Evolutionary conservation across 2,888 invertebrate species (phyloP), one percentile per base, ranked within the genome.

Genomic region (Melieria crassipennis): DNA sequence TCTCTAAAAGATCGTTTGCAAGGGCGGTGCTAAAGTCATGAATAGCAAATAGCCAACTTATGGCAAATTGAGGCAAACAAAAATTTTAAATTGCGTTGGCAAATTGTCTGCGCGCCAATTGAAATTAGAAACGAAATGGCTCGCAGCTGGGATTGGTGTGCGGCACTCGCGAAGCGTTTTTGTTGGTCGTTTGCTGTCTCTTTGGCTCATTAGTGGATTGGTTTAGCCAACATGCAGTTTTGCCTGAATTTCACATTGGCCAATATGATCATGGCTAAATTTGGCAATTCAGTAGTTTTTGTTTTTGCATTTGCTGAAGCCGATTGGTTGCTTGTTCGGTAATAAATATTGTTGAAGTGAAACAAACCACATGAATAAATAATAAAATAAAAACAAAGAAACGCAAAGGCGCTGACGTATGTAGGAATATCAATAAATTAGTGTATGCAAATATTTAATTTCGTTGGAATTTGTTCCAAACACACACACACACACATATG

Each of bases 251-350:
- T 46, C 9, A 63, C 50, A 30, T 30, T 30, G 30, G 30, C 30
- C 30, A 63, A 71, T 60, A 62, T 70, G 72, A 74, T 68, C 70
- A 70, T 72, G 72, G 58, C 65, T 70, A 69, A 66, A 70, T 72
- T 74, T 74, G 69, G 63, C 68, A 70, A 72, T 69, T 60, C 52
- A 67, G 10, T 7, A 0, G 3, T 50, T n/a, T 52, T 52, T 52
- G 13, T 52, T 7, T 52, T n/a, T 52, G 11, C 52, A 52, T 52
- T 6, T 13, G 52, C 11, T 52, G 5, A 52, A 52, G 13, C 50
- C 11, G 11, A 50, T 10, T 50, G 50, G 11, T 10, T 10, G 9
- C 50, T 50, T n/a, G 13, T n/a, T n/a, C 52, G 52, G 11, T 52
- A 5, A 52, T 52, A 52, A 52, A 52, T 52, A n/a, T n/a, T 52